These are phyloP conservation scores for Nephrotoma flavescens DNA, from an alignment of 2,888 invertebrate species.

Conservation along the genomic window DNA sequence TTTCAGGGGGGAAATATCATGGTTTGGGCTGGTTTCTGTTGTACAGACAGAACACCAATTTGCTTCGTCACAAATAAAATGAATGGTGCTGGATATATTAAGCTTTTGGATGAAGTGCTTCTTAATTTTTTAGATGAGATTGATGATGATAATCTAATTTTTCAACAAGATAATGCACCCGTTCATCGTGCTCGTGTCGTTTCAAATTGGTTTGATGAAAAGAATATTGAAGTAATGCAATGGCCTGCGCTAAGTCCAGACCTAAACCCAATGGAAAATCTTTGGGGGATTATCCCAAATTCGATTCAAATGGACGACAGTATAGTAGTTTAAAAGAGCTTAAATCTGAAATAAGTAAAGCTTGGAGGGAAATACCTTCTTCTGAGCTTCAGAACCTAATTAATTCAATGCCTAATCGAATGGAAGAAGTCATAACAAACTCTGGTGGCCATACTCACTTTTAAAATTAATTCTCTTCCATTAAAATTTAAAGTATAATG, in stretches of 20 bases:
- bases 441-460: too few species aligned
- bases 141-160: neutral
- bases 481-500: too few species aligned
- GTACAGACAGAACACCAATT: neutral
- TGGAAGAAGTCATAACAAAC: too few species aligned
- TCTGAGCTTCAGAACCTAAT: neutral
- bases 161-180: slow-evolving; percentile 4
- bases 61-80: neutral
- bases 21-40: slow-evolving; percentile 1
- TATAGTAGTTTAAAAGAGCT: neutral
- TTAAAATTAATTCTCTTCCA: too few species aligned
- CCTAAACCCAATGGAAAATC: neutral
- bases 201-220: neutral
- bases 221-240: neutral
- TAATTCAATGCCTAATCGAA: neutral
- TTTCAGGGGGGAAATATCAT: slow-evolving; percentile 1
- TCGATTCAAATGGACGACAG: neutral
- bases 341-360: neutral
- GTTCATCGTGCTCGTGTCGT: neutral
- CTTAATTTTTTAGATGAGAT: slow-evolving; percentile 3
- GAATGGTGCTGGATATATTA: neutral
- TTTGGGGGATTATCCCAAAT: neutral
- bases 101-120: neutral
- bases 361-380: neutral
- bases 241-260: slow-evolving; percentile 5